Evolutionary conservation across 35 echinoderm and acorn worm species (phyloP).

Genomic region (Lytechinus variegatus): DNA sequence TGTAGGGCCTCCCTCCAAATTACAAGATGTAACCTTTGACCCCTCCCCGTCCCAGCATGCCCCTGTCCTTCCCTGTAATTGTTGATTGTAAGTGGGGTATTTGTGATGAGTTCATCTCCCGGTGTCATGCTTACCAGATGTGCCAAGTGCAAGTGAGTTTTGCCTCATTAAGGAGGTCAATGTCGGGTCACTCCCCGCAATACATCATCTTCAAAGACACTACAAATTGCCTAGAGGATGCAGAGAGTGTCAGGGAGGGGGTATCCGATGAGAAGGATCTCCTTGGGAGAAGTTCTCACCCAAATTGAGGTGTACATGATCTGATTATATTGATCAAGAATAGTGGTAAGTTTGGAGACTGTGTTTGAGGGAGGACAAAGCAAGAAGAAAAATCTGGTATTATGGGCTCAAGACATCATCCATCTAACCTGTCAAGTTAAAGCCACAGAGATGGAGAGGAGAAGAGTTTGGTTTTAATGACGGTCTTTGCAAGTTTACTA

Average conservation of each 20-base stretch:
- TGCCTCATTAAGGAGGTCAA: constrained; percentile 50
- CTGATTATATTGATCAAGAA: neutral
- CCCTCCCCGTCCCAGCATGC: neutral
- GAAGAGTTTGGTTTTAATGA: neutral
- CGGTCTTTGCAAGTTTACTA: neutral
- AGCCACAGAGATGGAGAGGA: neutral
- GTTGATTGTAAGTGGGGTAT: neutral
- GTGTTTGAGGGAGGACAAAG: neutral
- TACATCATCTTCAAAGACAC: constrained; percentile 23
- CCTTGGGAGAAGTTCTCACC: neutral
- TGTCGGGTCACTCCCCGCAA: constrained; percentile 7
- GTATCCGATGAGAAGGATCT: neutral
- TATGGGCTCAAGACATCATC: neutral
- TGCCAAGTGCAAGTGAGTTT: neutral
- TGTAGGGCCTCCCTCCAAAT: neutral
- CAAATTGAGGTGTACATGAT: neutral
- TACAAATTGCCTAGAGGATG: neutral
- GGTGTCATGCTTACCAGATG: constrained; percentile 30
- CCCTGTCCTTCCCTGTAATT: neutral
- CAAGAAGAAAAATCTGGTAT: neutral
- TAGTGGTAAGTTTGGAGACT: neutral
- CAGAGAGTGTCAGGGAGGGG: neutral
- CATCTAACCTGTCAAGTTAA: neutral
- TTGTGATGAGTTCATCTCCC: constrained; percentile 49
- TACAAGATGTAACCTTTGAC: neutral